phyloP scores from a whole-genome alignment of 1,140 invertebrate genomes.

The Drosophila elegans region DNA sequence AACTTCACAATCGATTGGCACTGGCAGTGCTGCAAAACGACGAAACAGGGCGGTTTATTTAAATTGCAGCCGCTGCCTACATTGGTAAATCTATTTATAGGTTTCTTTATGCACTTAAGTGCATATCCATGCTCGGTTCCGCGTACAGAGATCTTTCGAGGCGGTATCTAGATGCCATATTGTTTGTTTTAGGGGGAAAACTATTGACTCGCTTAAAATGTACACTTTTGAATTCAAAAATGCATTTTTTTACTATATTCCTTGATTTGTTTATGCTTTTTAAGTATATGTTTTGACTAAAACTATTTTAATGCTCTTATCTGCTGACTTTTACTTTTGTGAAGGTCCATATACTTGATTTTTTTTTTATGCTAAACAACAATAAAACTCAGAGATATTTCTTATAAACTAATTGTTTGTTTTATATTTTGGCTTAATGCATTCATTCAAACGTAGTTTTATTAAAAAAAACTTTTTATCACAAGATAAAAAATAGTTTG shows the following conservation, averaged over 20 bases:
- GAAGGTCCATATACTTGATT: no score
- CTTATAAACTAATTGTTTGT: no score
- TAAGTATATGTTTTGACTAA: no score
- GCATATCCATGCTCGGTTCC: slow-evolving; percentile 9
- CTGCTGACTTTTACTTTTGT: no score
- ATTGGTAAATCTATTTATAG: slow-evolving; percentile 23
- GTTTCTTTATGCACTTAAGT: slow-evolving; percentile 15
- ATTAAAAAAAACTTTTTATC: no score
- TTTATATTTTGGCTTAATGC: no score
- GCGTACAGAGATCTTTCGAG: neutral
- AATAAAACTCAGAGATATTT: no score
- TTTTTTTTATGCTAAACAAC: no score
- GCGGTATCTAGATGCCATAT: neutral
- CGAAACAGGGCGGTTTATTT: neutral
- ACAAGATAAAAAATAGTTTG: no score
- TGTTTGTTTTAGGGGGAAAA: neutral
- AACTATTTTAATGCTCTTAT: no score
- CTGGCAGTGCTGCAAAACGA: neutral
- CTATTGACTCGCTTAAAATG: neutral
- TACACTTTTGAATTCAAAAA: neutral
- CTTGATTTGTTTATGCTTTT: neutral
- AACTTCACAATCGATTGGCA: neutral
- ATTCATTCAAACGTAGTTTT: no score
- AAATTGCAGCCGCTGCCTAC: neutral
- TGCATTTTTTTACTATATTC: neutral